Conservation (phyloP, 2,888 invertebrate genomes). For the Tipula vernalis region DNA sequence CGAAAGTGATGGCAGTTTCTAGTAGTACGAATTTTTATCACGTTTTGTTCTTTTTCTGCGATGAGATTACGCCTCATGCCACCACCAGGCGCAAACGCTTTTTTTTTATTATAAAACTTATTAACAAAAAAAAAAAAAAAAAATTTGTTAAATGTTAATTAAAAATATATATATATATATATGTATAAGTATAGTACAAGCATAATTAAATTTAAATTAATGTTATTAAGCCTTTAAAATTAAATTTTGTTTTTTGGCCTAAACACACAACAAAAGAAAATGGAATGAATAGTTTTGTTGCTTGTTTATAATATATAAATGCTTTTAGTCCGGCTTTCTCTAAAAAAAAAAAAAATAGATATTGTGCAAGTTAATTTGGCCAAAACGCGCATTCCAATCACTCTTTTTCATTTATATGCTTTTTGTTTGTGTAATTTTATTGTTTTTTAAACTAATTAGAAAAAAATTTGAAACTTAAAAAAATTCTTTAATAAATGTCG, state of each 20-base stretch:
- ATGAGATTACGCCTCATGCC: not conserved
- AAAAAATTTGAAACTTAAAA: not conserved
- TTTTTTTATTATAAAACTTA: not conserved
- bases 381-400: not conserved
- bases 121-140: not conserved
- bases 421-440: not conserved
- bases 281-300: not conserved
- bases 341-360: not conserved
- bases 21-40: not conserved
- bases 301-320: not conserved
- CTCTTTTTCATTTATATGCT: not conserved
- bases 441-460: not conserved
- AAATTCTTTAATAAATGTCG: not conserved
- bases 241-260: not conserved
- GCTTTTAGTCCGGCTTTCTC: not conserved
- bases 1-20: not conserved
- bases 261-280: not conserved
- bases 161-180: not conserved
- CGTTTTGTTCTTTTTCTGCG: not conserved
- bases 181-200: not conserved
- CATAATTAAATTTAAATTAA: not conserved
- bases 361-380: not conserved
- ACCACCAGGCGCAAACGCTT: not conserved
- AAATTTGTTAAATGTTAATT: not conserved
- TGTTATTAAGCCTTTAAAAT: not conserved